Evolutionary conservation across 2,888 invertebrate species (phyloP).

Genomic region (Apotomis betuletana): DNA sequence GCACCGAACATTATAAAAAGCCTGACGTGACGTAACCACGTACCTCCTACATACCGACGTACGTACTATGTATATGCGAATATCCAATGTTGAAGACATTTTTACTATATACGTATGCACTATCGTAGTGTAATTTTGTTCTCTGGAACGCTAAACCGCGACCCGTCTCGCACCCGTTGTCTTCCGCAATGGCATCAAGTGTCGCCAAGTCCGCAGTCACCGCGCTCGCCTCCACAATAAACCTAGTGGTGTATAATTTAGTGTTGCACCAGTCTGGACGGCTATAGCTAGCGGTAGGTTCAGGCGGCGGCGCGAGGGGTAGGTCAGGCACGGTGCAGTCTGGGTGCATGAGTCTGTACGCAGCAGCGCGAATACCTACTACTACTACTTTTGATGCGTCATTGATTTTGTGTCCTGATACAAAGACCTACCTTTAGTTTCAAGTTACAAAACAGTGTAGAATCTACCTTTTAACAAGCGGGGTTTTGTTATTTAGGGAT

Average conservation of each 20-base stretch:
- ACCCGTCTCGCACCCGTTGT: too few species aligned
- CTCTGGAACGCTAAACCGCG: too few species aligned
- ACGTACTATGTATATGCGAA: too few species aligned
- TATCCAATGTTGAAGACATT: too few species aligned
- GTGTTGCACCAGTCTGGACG: constrained; percentile 62
- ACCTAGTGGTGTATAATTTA: constrained; percentile 76
- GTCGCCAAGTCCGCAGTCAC: constrained; percentile 55
- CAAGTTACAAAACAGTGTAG: too few species aligned
- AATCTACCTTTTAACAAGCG: too few species aligned
- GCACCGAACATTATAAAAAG: too few species aligned
- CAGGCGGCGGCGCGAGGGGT: constrained; percentile 44
- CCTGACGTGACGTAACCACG: too few species aligned
- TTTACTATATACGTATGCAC: too few species aligned
- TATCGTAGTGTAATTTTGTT: too few species aligned
- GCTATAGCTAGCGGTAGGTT: constrained; percentile 67
- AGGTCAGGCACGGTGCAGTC: constrained; percentile 30
- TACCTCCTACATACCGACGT: too few species aligned
- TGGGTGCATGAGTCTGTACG: background rate
- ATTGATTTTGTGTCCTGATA: background rate
- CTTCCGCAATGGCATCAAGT: background rate
- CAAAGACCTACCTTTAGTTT: background rate
- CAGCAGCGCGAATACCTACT: background rate
- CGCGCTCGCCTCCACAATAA: constrained; percentile 59
- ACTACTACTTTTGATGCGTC: constrained; percentile 1
- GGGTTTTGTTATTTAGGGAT: too few species aligned